These are phyloP conservation scores for Leucoma salicis DNA, from an alignment of 2,888 invertebrate species.

Conservation along the genomic window DNA sequence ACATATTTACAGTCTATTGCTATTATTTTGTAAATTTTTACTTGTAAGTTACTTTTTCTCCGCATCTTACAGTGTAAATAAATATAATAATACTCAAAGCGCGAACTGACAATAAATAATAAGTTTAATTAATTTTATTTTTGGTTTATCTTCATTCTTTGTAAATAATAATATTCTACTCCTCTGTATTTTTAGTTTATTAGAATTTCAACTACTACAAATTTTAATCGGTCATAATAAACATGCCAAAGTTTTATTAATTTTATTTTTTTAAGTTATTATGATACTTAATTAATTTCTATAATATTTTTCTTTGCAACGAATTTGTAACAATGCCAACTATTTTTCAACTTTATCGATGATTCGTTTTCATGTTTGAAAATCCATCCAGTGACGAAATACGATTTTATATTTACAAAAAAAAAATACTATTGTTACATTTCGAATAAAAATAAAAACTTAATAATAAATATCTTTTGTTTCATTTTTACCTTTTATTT, in stretches of 20 bases:
- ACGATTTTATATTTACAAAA: conserved; percentile 74
- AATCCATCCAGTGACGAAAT: conserved; percentile 76
- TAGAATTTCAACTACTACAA: conserved; percentile 75
- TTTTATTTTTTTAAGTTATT: conserved; percentile 73
- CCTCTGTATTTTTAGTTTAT: conserved; percentile 64
- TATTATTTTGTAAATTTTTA: conserved; percentile 38
- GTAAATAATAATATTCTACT: conserved; percentile 57
- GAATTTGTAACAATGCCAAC: conserved; percentile 56
- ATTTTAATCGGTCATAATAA: conserved; percentile 79
- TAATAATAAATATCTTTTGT: conserved; percentile 58
- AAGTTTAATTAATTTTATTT: conserved; percentile 70
- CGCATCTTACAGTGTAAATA: conserved; percentile 63
- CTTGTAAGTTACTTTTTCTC: conserved; percentile 45
- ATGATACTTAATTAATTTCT: conserved; percentile 64
- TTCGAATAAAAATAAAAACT: conserved; percentile 74
- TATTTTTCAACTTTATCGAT: conserved; percentile 29
- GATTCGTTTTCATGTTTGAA: conserved; percentile 46
- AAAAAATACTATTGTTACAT: conserved; percentile 70
- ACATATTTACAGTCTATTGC: conserved; percentile 31
- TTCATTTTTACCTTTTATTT: conserved; percentile 37
- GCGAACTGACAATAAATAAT: conserved; percentile 80
- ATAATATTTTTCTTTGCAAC: conserved; percentile 48
- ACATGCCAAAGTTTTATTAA: conserved; percentile 81
- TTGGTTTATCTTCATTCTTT: conserved; percentile 46
- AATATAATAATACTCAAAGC: conserved; percentile 75